Base-by-base conservation (phyloP, 2,888 invertebrate genomes). In the Ophion slaviceki region DNA sequence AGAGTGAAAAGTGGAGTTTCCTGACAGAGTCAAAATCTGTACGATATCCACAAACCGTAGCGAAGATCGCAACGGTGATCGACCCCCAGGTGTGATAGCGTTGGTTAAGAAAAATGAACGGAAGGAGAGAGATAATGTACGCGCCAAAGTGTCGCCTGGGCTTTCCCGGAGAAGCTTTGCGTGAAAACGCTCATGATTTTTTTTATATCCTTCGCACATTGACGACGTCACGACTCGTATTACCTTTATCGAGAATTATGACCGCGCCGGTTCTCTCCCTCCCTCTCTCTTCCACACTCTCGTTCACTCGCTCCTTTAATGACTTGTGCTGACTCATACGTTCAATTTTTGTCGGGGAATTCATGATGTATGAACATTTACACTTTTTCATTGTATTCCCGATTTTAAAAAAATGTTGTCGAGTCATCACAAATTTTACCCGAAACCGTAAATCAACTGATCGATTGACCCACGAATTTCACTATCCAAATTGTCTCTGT, bases 21-120 rank as follows among this genome's bases (percentile, higher is more conserved):
- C 8, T 40, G 8, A 5, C 40, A 40, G 40, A 40, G 8, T 40
- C 8, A 40, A 40, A 40, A 40, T 8, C 40, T 5, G 40, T 40
- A 6, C 40, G 40, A 68, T 36, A 83, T 20, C 57, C 66, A 36
- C 53, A 8, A 36, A 68, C 36, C 68, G 62, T 36, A 82, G 28
- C 76, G 71, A 79, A 82, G 85, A 67, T 67, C 82, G 71, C 71
- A 40, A 79, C 82, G 82, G 85, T 85, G 85, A 59, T 82, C 76
- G 82, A 82, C 79, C 82, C 72, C 70, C 76, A 85, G 72, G 85
- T 72, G 76, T 64, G 79, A 82, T 82, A 82, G 10, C 79, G 70
- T n/a, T 20, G 78, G 79, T 85, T 53, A 79, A 70, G 28, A 79
- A 59, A 61, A 24, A 24, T 6, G 11, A 28, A 53, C 14, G 71